Conservation (phyloP, 2,888 invertebrate genomes). For the Cosmopolites sordidus region DNA sequence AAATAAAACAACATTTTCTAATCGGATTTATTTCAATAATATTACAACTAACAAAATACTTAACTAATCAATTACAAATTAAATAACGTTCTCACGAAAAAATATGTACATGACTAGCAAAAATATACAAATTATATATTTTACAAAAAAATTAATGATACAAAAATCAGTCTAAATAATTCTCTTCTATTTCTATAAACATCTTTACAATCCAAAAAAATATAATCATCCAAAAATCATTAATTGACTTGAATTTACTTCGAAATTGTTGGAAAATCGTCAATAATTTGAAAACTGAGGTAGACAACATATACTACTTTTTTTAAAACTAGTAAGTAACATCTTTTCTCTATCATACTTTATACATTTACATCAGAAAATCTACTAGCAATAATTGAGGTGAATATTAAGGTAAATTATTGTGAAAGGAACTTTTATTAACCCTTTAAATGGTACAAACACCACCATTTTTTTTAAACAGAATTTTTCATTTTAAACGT, state of each 20-base stretch:
- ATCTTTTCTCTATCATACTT: no score
- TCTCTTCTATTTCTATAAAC: neutral
- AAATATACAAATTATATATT: slow-evolving; percentile 30
- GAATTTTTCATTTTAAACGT: neutral
- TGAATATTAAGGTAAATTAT: neutral
- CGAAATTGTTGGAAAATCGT: no score
- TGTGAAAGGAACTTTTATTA: neutral
- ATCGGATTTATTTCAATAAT: neutral
- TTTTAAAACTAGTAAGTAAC: no score
- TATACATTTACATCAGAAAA: neutral
- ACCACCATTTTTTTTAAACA: neutral
- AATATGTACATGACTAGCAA: slow-evolving; percentile 36
- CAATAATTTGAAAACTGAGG: no score
- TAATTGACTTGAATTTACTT: no score
- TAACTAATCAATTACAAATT: slow-evolving; percentile 28
- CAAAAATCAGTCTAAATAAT: slow-evolving; percentile 23
- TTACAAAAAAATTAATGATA: slow-evolving; percentile 14
- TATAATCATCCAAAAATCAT: no score
- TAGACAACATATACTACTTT: no score
- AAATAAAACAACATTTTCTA: no score
- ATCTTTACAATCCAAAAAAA: neutral
- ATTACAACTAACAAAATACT: slow-evolving; percentile 4
- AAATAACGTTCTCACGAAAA: slow-evolving; percentile 20
- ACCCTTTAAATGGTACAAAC: neutral
- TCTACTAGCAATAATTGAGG: neutral